Conservation (phyloP, 2,797 vertebrate species). For the Anguilla obscura region DNA sequence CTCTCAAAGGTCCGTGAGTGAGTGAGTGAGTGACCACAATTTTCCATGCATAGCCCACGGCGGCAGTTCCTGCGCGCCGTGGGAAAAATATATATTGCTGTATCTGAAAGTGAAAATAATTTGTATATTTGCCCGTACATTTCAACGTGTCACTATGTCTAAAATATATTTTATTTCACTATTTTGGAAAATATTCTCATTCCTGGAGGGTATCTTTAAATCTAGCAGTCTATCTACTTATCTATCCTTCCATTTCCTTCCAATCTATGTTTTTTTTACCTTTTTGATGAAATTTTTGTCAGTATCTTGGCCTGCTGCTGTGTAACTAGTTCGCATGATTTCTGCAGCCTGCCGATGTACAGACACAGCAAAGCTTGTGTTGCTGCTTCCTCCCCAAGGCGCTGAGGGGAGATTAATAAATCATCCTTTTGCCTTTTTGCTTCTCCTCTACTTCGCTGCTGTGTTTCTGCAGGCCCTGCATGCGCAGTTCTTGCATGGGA, state of each 20-base stretch:
- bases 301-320: background rate
- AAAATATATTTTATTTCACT: background rate
- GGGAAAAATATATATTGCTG: too few species aligned
- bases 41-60: too few species aligned
- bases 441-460: background rate
- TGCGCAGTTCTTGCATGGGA: background rate
- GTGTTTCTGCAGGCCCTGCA: background rate
- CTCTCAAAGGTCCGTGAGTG: too few species aligned
- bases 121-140: background rate
- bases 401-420: conserved; percentile 3
- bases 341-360: conserved; percentile 2
- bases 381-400: background rate
- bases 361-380: conserved; percentile 23
- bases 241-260: background rate
- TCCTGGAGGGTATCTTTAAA: background rate
- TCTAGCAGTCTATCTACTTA: background rate
- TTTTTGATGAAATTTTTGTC: background rate
- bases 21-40: too few species aligned
- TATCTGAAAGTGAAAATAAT: too few species aligned
- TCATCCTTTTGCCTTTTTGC: background rate
- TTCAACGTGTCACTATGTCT: background rate
- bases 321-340: background rate
- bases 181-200: background rate
- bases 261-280: background rate
- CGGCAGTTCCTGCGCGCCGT: too few species aligned